Base-by-base conservation (phyloP, 2,113 vertebrate species). In the Labeo catla region DNA sequence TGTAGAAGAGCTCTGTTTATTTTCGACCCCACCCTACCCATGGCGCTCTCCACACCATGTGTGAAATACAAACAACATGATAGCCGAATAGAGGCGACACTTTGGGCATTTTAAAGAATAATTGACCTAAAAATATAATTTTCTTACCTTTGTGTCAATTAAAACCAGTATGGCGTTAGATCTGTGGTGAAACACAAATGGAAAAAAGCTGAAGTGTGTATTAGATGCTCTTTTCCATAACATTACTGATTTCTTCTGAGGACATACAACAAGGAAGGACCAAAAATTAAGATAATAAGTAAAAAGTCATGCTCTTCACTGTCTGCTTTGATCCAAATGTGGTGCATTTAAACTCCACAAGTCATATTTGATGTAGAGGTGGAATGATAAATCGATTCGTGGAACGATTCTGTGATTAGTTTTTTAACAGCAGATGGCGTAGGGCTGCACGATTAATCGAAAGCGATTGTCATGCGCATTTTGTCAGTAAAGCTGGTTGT, bases 1-100 rank as follows among this genome's bases (percentile, higher is more conserved):
- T 63, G 36, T 57, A 79, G 5, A 78, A 52, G 76, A 78, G 76
- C 77, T 80, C 57, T 81, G 80, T 82, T 82, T 28, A 68, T 83
- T 70, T 83, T 39, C 70, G 63, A 70, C 28, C 43, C 59, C 52
- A 57, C 76, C 77, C 57, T 12, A 57, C 23, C 50, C 50, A 68
- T 52, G 45, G 63, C 8, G 47, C 63, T 52, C 45, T 82, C 23
- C 61, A 68, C 23, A 28, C 8, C 2, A 57, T 15, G 21, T 81
- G 36, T 65, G 59, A 47, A 81, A 82, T 70, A 82, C 23, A 68
- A 52, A 82, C 21, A 28, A 49, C 43, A 49, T 2, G 13, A 81
- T 68, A 34, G 63, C 19, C 13, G 8, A 79, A 11, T 36, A 21
- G 52, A 36, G 52, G 50, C 39, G 3, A 59, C 52, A 39, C n/a